Base-by-base conservation (phyloP, 2,888 invertebrate species). In the Brachycybe producta region DNA sequence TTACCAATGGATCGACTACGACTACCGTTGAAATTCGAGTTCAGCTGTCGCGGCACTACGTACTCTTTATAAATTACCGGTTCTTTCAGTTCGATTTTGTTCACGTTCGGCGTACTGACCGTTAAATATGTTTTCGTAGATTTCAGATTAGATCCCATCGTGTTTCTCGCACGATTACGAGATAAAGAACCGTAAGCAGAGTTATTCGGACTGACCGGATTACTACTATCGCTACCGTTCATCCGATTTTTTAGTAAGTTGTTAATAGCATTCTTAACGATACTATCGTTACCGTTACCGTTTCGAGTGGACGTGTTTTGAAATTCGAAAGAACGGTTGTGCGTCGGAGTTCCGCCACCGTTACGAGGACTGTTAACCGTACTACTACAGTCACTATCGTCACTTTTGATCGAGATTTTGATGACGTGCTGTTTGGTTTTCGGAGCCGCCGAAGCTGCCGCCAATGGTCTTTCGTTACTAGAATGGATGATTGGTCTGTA, bases 221-320 rank as follows among this genome's bases (percentile, higher is more conserved):
- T 34, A 24, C 27, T 34, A 23, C 19, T 19, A 5, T n/a, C 19
- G 41, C 23, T 41, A 27, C 38, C 34, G 39, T 48, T 48, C 34
- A 44, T 2, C 3, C 35, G 42, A 26, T 11, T 50, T 21, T 44
- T 42, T 27, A 50, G 24, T 4, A 50, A 28, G 32, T 42, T 43
- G 27, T 36, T 50, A 36, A 50, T 50, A 35, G 50, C 50, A 43
- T 50, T 42, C 27, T 50, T 50, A 11, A 50, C 50, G 7, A 50
- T 44, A 24, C 50, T 44, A 24, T 43, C 43, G 26, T 28, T 34
- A 8, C 15, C 48, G 5, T 26, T n/a, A 5, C 30, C 27, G 13
- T 13, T 3, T 15, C 28, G 26, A 26, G 1, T 8, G 11, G 32
- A 13, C 1, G 27, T 3, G 13, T 26, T 47, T 26, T 47, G 38